These are phyloP conservation scores for Equus przewalskii DNA, from an alignment of 2,113 vertebrate genomes.

Conservation along the genomic window DNA sequence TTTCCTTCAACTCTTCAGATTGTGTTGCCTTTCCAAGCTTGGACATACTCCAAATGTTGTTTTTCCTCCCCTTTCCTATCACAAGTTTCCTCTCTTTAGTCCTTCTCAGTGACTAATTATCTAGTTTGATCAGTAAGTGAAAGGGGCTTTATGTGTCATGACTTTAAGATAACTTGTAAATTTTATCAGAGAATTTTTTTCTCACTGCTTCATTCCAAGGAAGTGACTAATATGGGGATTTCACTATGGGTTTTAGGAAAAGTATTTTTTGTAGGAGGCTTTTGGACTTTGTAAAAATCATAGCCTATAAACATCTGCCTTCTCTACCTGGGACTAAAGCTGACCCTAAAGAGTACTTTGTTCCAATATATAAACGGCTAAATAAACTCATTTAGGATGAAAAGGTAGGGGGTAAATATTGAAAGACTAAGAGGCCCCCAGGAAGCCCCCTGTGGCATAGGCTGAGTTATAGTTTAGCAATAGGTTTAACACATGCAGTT, in stretches of 20 bases:
- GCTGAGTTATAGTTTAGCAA: slow-evolving; percentile 58
- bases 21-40: neutral
- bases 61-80: slow-evolving; percentile 26
- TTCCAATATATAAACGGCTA: slow-evolving; percentile 43
- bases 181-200: slow-evolving; percentile 70
- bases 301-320: slow-evolving; percentile 53
- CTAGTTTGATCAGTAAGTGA: slow-evolving; percentile 67
- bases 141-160: slow-evolving; percentile 61
- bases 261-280: slow-evolving; percentile 70
- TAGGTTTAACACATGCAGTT: slow-evolving; percentile 38
- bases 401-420: slow-evolving; percentile 34
- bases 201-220: slow-evolving; percentile 68
- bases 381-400: slow-evolving; percentile 21
- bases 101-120: slow-evolving; percentile 57
- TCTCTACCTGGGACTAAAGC: slow-evolving; percentile 60
- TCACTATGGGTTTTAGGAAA: slow-evolving; percentile 64
- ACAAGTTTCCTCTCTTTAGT: neutral
- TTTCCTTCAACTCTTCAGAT: neutral
- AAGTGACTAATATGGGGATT: slow-evolving; percentile 78
- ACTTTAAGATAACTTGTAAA: slow-evolving; percentile 65
- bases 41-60: neutral
- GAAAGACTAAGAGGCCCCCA: neutral
- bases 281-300: slow-evolving; percentile 59
- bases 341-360: neutral
- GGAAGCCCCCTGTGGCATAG: neutral